Conservation (phyloP, 2,113 vertebrate species). For the Nerophis lumbriciformis region DNA sequence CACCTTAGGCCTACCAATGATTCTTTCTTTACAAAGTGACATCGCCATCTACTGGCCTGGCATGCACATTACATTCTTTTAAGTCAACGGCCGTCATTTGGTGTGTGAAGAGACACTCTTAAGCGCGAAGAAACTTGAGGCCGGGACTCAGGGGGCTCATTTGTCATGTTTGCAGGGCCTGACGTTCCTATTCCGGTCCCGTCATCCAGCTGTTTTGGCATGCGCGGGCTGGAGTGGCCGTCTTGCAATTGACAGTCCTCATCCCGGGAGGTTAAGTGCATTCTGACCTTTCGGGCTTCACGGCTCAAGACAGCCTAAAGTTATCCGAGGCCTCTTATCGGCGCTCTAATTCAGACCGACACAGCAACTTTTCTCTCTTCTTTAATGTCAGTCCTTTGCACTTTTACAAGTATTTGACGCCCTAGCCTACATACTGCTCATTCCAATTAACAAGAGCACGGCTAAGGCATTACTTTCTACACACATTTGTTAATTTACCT, state of each 20-base stretch:
- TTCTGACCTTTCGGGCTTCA: constrained; percentile 46
- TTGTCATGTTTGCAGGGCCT: constrained; percentile 22
- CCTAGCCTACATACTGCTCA: background rate
- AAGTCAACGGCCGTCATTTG: no score
- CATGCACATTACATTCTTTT: no score
- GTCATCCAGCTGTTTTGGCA: constrained; percentile 8
- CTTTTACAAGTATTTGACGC: constrained; percentile 16
- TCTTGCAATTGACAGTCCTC: constrained; percentile 32
- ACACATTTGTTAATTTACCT: constrained; percentile 3
- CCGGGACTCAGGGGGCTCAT: constrained; percentile 8
- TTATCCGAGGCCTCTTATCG: constrained; percentile 29
- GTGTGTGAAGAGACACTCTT: no score
- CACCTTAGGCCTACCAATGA: no score
- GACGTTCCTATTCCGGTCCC: constrained; percentile 18
- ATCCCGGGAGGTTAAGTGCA: constrained; percentile 47
- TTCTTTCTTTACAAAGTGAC: no score
- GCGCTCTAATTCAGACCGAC: constrained; percentile 33
- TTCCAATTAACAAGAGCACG: no score
- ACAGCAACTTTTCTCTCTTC: constrained; percentile 24
- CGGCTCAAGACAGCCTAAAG: constrained; percentile 23
- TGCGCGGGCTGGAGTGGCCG: constrained; percentile 5
- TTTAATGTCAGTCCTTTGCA: background rate
- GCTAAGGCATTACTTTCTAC: background rate
- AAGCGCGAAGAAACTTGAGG: background rate
- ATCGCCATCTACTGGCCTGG: no score